These are phyloP conservation scores for Clanis bilineata DNA, from an alignment of 2,888 invertebrate species.

Conservation along the genomic window DNA sequence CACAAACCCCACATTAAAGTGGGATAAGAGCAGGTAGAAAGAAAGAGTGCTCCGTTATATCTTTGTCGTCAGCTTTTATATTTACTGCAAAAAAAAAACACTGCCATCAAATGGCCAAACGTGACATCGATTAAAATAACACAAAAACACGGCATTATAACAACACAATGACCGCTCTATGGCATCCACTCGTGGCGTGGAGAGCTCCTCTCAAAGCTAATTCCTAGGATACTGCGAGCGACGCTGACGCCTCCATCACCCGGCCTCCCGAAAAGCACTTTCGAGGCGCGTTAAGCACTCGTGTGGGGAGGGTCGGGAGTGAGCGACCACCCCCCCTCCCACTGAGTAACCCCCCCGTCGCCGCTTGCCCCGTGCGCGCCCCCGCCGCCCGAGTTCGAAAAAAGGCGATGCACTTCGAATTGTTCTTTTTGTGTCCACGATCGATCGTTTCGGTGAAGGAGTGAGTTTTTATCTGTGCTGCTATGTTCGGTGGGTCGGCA, in stretches of 20 bases:
- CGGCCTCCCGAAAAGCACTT: constrained; percentile 71
- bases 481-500: constrained; percentile 65
- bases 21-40: no score
- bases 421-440: constrained; percentile 80
- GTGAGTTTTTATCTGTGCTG: constrained; percentile 74
- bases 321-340: constrained; percentile 26
- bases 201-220: constrained; percentile 50
- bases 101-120: not conserved
- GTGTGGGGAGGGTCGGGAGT: constrained; percentile 41
- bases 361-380: constrained; percentile 28
- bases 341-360: constrained; percentile 49
- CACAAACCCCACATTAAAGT: no score
- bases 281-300: constrained; percentile 67
- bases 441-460: constrained; percentile 80
- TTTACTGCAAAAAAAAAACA: not conserved
- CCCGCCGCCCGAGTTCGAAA: constrained; percentile 61
- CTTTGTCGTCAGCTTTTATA: not conserved
- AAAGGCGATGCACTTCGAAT: constrained; percentile 80
- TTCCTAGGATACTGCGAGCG: constrained; percentile 48
- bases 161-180: constrained; percentile 30
- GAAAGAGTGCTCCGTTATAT: no score
- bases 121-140: constrained; percentile 15
- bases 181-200: constrained; percentile 33
- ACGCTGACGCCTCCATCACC: constrained; percentile 65
- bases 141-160: constrained; percentile 24